Base-by-base conservation (phyloP, 2,113 vertebrate species). In the Narcine bancroftii region DNA sequence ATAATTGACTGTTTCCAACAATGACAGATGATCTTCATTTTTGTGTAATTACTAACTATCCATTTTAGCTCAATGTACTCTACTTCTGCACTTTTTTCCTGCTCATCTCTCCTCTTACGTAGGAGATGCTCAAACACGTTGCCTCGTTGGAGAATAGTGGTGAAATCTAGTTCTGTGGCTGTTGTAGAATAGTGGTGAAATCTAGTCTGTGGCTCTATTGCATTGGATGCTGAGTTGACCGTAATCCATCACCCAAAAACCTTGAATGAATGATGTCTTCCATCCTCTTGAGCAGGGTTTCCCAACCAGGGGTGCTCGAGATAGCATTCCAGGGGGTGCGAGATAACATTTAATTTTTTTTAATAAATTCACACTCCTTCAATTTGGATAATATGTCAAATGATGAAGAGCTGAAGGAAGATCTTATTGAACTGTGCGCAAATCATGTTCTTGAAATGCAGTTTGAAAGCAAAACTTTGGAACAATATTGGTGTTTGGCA, bases 1-100 rank as follows among this genome's bases (percentile, higher is more conserved):
- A 50, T 87, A 87, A 87, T 85, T 87, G 81, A 60, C 81, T 60
- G 81, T 19, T 87, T 87, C 53, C 53, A 87, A 87, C 81, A 87
- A 60, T 87, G 81, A 87, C 81, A 87, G 53, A 87, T 53, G 53
- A 87, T 87, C 15, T 53, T 87, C 56, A 60, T 87, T 87, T n/a
- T 60, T 39, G 53, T 87, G 53, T 36, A 87, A 87, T 87, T 87
- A 87, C 81, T 60, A 87, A 60, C 53, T 60, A 36, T 63, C 15
- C 53, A 87, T 79, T 45, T 47, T 10, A 53, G 24, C 26, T 53
- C 77, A 50, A 53, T 50, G 47, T 50, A 33, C 50, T 33, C 24
- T 50, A 53, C 50, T 81, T 50, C 77, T 29, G 9, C 26, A 53
- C 24, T 29, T 81, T 81, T 39, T 21, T 47, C 1, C 2, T 19